Percentiles rank a stretch among this genome's conserved stretches.
phyloP scores from a whole-genome alignment of 2,113 vertebrate genomes.

The Phoenicopterus ruber region DNA sequence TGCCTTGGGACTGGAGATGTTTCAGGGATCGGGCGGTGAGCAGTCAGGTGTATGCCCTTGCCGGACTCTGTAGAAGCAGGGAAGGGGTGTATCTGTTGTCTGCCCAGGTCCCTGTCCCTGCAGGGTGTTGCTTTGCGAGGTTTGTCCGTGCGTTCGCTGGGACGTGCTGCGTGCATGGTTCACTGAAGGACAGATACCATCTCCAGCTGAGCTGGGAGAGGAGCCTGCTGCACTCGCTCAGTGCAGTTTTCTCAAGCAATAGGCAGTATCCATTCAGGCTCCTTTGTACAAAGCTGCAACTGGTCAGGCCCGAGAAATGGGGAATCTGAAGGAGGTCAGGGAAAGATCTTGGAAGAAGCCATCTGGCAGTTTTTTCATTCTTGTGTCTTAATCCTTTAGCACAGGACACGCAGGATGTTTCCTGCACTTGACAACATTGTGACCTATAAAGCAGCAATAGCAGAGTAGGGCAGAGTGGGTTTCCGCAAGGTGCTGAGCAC shows the following conservation, averaged over 20 bases:
- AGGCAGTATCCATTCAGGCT: background rate
- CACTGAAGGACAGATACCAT: background rate
- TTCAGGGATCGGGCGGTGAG: background rate
- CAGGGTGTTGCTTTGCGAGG: background rate
- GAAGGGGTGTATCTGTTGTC: background rate
- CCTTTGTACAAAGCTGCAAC: background rate
- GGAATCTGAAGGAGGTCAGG: background rate
- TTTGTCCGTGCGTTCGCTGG: background rate
- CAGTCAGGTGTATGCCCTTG: background rate
- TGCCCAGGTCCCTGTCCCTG: background rate
- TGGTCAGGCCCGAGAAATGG: background rate
- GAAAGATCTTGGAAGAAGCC: background rate
- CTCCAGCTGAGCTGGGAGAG: slow-evolving; percentile 4
- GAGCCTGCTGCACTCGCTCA: background rate
- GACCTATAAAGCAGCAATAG: slow-evolving; percentile 18
- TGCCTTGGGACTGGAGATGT: background rate
- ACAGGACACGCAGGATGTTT: background rate
- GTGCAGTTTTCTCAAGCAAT: background rate
- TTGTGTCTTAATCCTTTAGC: slow-evolving; percentile 4
- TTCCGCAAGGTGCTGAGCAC: slow-evolving; percentile 9
- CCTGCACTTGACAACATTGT: background rate
- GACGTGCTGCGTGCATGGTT: background rate
- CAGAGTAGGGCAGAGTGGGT: background rate
- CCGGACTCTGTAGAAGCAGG: background rate
- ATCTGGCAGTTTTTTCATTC: background rate